Evolutionary conservation across 2,113 vertebrate genomes (phyloP), one percentile per base, ranked within the genome.

Genomic region (Hemicordylus capensis): DNA sequence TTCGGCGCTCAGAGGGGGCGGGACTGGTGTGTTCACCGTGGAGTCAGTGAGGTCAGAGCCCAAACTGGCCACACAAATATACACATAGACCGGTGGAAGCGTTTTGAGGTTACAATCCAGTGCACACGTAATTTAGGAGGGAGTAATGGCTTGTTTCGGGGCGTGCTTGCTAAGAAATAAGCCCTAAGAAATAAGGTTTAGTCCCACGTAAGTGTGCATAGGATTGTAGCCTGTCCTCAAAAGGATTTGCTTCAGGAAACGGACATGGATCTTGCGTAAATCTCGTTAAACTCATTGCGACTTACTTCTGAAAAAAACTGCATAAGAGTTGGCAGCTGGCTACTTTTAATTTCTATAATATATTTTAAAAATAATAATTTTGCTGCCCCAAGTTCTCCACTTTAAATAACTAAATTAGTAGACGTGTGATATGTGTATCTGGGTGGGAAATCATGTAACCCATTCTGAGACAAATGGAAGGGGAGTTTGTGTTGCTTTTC

Each of bases 21-120:
- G 51, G 70, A 2, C 26, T 26, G 76, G 74, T 8, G 89, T 31
- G 31, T 69, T 67, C 10, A 11, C 3, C 26, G 48, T 24, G 83
- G 48, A 77, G 56, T 34, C 69, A 46, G 39, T 10, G 63, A 85
- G 83, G 83, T 85, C 74, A 85, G 76, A 42, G 56, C 56, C 15
- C 76, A n/a, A 66, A 63, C n/a, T 77, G 74, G 83, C 34, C 58
- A 58, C 74, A 77, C 1, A 44, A 0, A 20, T 26, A 11, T 8
- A 56, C 4, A 31, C 19, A 2, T 31, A 12, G 75, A 26, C n/a
- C 2, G 2, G 34, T 44, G 28, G 56, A 17, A 42, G 24, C 1
- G 3, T 78, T 37, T 15, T 78, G 42, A 79, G 59, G 44, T 22
- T 22, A 39, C 39, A 26, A 17, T 26, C 3, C n/a, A 22, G 4